Evolutionary conservation across 2,113 vertebrate species (phyloP), one percentile per base, ranked within the genome.

Genomic region (Dromaius novaehollandiae): DNA sequence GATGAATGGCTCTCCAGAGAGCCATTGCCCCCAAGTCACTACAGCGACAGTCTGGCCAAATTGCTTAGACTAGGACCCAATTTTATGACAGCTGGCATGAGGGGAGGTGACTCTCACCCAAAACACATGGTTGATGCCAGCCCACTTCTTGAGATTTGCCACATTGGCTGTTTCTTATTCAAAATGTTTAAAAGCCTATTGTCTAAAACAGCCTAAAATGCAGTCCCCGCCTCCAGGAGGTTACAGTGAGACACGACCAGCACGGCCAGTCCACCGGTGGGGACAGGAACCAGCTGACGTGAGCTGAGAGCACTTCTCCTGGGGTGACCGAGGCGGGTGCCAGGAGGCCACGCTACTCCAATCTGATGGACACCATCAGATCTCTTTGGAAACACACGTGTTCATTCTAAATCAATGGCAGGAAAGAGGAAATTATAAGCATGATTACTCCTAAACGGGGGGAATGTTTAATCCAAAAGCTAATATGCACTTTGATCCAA

Each of bases 401-500:
- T 51, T 93, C 85, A 61, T 73, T 91, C 88, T 51, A 71, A 96
- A 95, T 86, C 94, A 92, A 81, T 73, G 16, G 63, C 94, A 92
- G 90, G 88, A 88, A 95, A 93, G 90, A 61, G 82, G 93, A 97
- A 97, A 96, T 97, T 90, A 96, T 81, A 58, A 93, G 69, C 51
- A 68, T 97, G 94, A 97, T 96, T 96, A 76, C 86, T 93, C 85
- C 88, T 97, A 96, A 97, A 96, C 5, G 30, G 91, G 73, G 86
- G 73, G 95, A 96, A 95, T 88, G 89, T 95, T 97, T 95, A 97
- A 97, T 97, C 95, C 91, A 75, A 94, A 89, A 97, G 87, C 91
- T 95, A 96, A 96, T 96, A 90, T 83, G 75, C 94, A 94, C 94
- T 97, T 97, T 97, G 96, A 97, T 97, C 93, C 96, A 95, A 88